These are phyloP conservation scores for Choristoneura fumiferana DNA, from an alignment of 1,140 invertebrate species.

Conservation along the genomic window DNA sequence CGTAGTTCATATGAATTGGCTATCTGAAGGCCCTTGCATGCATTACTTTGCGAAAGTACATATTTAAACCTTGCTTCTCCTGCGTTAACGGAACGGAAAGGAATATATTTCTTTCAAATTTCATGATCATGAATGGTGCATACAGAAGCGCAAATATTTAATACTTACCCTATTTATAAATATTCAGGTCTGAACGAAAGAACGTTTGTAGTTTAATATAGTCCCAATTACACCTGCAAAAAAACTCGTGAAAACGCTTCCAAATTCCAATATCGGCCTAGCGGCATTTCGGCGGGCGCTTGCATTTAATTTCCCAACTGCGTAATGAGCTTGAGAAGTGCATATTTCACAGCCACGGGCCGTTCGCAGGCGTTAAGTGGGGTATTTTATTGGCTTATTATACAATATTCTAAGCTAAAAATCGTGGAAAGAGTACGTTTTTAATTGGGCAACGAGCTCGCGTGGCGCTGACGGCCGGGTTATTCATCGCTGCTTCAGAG, in stretches of 20 bases:
- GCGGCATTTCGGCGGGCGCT: slow-evolving; percentile 40
- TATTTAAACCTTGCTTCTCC: no score
- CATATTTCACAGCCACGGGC: slow-evolving; percentile 67
- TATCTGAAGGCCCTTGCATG: no score
- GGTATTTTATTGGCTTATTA: slow-evolving; percentile 78
- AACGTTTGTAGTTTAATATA: no score
- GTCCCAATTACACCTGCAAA: no score
- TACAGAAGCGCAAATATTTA: no score
- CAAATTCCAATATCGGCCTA: slow-evolving; percentile 16
- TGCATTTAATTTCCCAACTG: slow-evolving; percentile 55
- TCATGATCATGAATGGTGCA: no score
- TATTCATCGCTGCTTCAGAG: slow-evolving; percentile 72
- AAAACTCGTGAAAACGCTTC: not conserved
- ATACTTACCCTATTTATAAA: no score
- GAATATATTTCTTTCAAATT: no score
- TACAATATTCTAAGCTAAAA: slow-evolving; percentile 78
- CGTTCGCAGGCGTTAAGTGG: slow-evolving; percentile 69
- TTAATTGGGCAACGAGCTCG: slow-evolving; percentile 74
- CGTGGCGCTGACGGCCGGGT: slow-evolving; percentile 68
- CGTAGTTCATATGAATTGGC: no score
- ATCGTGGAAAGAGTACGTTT: slow-evolving; percentile 76
- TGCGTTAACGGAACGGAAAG: no score
- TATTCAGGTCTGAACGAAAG: no score
- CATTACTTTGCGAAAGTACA: no score
- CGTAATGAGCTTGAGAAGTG: slow-evolving; percentile 62